Evolutionary conservation across 2,888 invertebrate species (phyloP).

Genomic region (Dryobotodes eremita): DNA sequence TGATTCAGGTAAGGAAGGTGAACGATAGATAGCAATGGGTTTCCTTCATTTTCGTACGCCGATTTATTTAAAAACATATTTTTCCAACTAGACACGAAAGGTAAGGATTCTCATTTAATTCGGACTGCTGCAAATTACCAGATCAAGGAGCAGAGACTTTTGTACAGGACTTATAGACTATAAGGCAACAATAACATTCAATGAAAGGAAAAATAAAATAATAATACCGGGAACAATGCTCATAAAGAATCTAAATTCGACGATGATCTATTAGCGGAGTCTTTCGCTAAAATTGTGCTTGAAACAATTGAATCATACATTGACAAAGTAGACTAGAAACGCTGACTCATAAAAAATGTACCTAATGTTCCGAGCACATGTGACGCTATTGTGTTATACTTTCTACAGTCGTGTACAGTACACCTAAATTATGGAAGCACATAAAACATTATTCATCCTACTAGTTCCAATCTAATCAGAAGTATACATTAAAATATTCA

Average conservation of each 20-base stretch:
- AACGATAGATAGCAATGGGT: not conserved
- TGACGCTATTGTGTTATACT: constrained; percentile 68
- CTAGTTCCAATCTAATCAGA: constrained; percentile 22
- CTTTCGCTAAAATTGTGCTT: constrained; percentile 72
- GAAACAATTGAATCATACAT: constrained; percentile 75
- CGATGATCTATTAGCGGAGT: constrained; percentile 66
- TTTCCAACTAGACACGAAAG: not conserved
- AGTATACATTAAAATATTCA: constrained; percentile 39
- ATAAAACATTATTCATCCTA: constrained; percentile 17
- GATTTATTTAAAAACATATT: not conserved
- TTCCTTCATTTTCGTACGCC: not conserved
- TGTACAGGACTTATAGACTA: not conserved
- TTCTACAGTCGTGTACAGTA: constrained; percentile 72
- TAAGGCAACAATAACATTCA: constrained; percentile 3
- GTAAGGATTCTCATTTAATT: not conserved
- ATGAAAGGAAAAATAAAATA: constrained; percentile 19
- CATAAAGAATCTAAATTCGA: constrained; percentile 66
- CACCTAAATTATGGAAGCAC: constrained; percentile 12
- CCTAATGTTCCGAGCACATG: constrained; percentile 64
- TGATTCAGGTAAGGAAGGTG: not conserved
- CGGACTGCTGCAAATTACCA: not conserved
- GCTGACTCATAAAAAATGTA: constrained; percentile 74
- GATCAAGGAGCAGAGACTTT: not conserved
- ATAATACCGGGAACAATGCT: constrained; percentile 27
- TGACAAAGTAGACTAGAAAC: constrained; percentile 69